phyloP scores from a whole-genome alignment of 1,140 invertebrate genomes.

The Rhyacophila brunnea region DNA sequence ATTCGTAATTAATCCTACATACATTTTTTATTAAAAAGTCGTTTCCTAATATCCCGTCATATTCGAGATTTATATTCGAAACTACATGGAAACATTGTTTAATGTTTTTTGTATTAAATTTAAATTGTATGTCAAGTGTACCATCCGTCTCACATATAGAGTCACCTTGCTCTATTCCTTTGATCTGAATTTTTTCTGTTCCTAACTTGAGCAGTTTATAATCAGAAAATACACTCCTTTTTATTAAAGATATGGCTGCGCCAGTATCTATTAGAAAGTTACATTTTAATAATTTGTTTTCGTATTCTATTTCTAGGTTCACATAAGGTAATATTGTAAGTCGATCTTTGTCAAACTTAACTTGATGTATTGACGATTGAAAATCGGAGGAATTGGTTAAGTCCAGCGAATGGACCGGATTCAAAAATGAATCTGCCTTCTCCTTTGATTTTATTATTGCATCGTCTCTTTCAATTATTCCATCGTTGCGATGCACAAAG shows the following conservation, averaged over 20 bases:
- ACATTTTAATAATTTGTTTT: too few species aligned
- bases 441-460: too few species aligned
- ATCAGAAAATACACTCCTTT: not conserved
- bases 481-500: too few species aligned
- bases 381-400: too few species aligned
- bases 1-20: not conserved
- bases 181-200: not conserved
- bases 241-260: not conserved
- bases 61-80: not conserved
- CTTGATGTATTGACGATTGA: too few species aligned
- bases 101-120: not conserved
- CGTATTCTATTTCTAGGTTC: too few species aligned
- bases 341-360: too few species aligned
- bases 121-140: not conserved
- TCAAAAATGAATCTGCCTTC: too few species aligned
- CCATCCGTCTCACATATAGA: not conserved
- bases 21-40: not conserved
- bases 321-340: too few species aligned
- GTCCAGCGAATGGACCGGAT: too few species aligned
- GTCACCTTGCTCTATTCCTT: not conserved
- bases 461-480: too few species aligned
- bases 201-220: not conserved
- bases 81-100: not conserved
- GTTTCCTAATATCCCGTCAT: not conserved
- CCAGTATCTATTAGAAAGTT: slow-evolving; percentile 6